Base-by-base conservation (phyloP, 2,888 invertebrate species). In the Chrysodeixis includens region DNA sequence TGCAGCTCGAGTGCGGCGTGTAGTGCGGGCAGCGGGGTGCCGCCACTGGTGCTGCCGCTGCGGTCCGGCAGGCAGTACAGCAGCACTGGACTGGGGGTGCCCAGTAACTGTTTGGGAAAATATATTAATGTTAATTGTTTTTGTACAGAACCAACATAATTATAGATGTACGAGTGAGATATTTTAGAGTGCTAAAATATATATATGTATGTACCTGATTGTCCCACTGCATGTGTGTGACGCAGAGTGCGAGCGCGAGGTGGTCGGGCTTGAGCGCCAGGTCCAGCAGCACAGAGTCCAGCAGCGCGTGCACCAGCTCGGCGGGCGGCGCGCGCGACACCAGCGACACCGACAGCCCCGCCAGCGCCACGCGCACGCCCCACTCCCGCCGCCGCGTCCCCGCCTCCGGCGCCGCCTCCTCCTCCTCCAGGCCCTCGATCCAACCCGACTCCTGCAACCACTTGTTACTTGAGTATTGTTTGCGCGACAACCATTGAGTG, bases 201-300 rank as follows among this genome's bases (percentile, higher is more conserved):
- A 46, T 7, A 12, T 40, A n/a, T 0, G 7, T 30, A 10, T 26
- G 35, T 30, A 95, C 95, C 95, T 97, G 97, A 92, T 98, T 98
- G 92, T 98, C 98, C 86, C 97, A 96, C 96, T 99, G 99, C 85
- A 99, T 96, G 86, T 97, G 97, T 66, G 96, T 95, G 18, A 99
- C 96, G 82, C 96, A 96, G 60, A 98, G 95, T 85, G 98, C 97
- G 30, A 97, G 89, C 30, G 87, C 96, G 95, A 71, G 93, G 93
- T 69, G 69, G 56, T 64, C 60, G 51, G 73, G 68, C 55, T 68
- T 76, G 86, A 56, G 96, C n/a, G 96, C 91, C 44, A 96, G 90
- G 80, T 97, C 96, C 26, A 97, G 93, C 32, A 95, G 92, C 70
- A 98, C 96, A 71, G 96, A 96, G 55, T 96, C 95, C 71, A 97